Evolutionary conservation across 2,797 vertebrate species (phyloP), one percentile per base, ranked within the genome.

Genomic region (Spea hammondii): DNA sequence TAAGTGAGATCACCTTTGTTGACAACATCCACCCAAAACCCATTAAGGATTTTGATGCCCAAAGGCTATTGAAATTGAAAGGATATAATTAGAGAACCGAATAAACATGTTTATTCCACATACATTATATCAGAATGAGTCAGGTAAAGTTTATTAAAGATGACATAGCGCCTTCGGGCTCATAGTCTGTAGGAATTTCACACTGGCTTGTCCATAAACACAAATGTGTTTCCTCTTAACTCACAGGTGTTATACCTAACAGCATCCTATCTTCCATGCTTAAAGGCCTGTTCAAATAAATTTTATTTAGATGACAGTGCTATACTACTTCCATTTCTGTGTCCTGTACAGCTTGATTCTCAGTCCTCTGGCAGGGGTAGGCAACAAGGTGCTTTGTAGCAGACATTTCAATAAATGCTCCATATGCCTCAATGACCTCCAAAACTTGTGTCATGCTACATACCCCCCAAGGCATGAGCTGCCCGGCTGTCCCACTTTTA

Each of bases 201-300:
- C 70, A 79, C 77, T 44, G 64, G 62, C 14, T 78, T 65, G 17
- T 76, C 71, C 50, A 55, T 65, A 65, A 78, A 72, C 77, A 78
- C 49, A n/a, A 65, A 78, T 49, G 14, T 72, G n/a, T 70, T 79
- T 12, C 32, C 70, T 46, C 55, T 62, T 48, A 14, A 49, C 54
- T 53, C 65, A 47, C 65, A 53, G 77, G 65, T 74, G 71, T 73
- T 74, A 74, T 54, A 78, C 66, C 14, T 51, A 66, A 17, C 65
- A 73, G 54, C 65, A 10, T 53, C 77, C 77, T 57, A 66, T 17
- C 46, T 73, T 47, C 54, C 76, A 65, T 54, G 44, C 32, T 79
- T 47, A 72, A 65, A 46, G 69, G 44, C 54, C 12, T 59, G 59
- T 62, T 17, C 14, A 17, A 72, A 70, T 57, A 62, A 17, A 32